Conservation (phyloP, 2,888 invertebrate species). For the Macrosoma leucophasiata region DNA sequence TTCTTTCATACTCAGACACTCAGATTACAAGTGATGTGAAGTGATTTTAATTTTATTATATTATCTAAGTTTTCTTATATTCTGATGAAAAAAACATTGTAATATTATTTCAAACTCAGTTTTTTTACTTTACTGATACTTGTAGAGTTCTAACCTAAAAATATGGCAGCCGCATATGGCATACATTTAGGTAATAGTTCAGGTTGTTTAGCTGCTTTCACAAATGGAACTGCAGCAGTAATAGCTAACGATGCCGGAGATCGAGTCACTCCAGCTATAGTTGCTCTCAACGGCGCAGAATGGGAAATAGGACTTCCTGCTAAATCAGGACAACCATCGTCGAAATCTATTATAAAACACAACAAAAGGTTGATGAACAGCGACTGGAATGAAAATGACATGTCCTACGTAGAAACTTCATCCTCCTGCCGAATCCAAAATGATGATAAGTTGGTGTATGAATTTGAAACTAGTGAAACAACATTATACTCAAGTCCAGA, state of each 20-base stretch:
- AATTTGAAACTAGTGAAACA: slow-evolving; percentile 70
- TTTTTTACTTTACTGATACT: background rate
- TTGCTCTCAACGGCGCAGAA: slow-evolving; percentile 81
- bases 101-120: too few relatives aligned
- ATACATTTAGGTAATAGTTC: slow-evolving; percentile 85
- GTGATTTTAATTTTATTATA: background rate
- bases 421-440: slow-evolving; percentile 73
- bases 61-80: too few relatives aligned
- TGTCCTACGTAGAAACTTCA: slow-evolving; percentile 61
- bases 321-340: slow-evolving; percentile 81
- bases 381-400: slow-evolving; percentile 67
- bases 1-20: too few relatives aligned
- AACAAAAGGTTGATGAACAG: slow-evolving; percentile 79
- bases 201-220: slow-evolving; percentile 80
- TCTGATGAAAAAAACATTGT: too few relatives aligned
- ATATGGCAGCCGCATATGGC: slow-evolving; percentile 83
- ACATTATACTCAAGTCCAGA: slow-evolving; percentile 74
- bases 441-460: slow-evolving; percentile 62
- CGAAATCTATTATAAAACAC: slow-evolving; percentile 77
- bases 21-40: background rate
- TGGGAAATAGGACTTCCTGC: slow-evolving; percentile 84
- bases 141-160: slow-evolving; percentile 3
- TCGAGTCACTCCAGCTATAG: slow-evolving; percentile 84
- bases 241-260: slow-evolving; percentile 89
- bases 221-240: slow-evolving; percentile 83